Evolutionary conservation across 53 echinoderm and acorn worm genomes (phyloP).

Genomic region (Zoroaster sp.): DNA sequence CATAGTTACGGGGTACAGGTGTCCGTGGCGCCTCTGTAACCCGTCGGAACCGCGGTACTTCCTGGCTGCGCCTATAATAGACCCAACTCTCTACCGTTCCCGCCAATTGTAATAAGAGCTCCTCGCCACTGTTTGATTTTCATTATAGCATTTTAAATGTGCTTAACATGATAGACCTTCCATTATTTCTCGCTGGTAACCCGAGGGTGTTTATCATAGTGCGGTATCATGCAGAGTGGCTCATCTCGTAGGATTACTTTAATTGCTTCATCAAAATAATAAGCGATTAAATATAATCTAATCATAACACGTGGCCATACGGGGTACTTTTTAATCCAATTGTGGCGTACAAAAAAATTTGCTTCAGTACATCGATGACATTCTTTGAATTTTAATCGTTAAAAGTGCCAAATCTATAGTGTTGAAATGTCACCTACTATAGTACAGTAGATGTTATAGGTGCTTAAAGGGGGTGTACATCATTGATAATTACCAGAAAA

Average conservation of each 20-base stretch:
- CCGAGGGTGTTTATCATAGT: neutral
- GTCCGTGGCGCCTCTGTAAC: too few relatives aligned
- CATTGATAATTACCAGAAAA: too few relatives aligned
- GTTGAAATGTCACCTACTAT: neutral
- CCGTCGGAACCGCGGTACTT: too few relatives aligned
- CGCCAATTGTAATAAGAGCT: too few relatives aligned
- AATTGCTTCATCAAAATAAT: constrained; percentile 34
- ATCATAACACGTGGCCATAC: neutral
- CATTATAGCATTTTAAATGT: too few relatives aligned
- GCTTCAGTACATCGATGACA: neutral
- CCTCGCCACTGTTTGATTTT: too few relatives aligned
- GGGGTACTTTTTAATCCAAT: neutral
- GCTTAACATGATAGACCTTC: too few relatives aligned
- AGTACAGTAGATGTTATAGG: too few relatives aligned
- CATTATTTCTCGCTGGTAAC: neutral
- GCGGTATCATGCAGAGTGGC: neutral
- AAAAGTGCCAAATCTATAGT: neutral
- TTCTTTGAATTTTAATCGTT: neutral
- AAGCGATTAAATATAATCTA: constrained; percentile 5
- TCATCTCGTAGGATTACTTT: neutral
- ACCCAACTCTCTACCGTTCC: too few relatives aligned
- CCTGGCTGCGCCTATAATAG: too few relatives aligned
- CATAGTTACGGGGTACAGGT: too few relatives aligned
- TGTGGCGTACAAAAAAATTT: neutral
- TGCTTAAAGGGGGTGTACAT: too few relatives aligned